Conservation (phyloP, 2,888 invertebrate genomes). For the Cheilosia vulpina region DNA sequence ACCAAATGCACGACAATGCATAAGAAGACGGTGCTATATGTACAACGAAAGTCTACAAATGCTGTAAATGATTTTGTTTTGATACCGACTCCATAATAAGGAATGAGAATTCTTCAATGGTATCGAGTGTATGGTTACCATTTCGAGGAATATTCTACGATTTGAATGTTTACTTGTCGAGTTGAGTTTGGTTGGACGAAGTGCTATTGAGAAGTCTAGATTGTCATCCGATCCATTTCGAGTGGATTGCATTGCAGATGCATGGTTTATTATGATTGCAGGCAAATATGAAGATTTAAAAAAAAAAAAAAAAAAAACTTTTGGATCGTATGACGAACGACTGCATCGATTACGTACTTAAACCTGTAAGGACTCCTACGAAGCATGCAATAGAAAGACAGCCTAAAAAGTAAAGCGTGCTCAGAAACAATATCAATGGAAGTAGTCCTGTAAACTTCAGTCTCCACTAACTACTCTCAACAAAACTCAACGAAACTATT, state of each 20-base stretch:
- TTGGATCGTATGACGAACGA: too few relatives aligned
- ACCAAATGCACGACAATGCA: background rate
- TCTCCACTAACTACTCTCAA: too few relatives aligned
- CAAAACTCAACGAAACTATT: too few relatives aligned
- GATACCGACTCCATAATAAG: slow-evolving; percentile 7
- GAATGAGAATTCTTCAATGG: slow-evolving; percentile 26
- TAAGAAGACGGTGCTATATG: slow-evolving; percentile 14
- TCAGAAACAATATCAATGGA: too few relatives aligned
- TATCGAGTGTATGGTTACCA: slow-evolving; percentile 25
- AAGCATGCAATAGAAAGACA: too few relatives aligned
- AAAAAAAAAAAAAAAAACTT: too few relatives aligned
- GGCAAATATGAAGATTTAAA: background rate
- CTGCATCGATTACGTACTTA: too few relatives aligned
- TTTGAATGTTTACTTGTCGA: slow-evolving; percentile 47
- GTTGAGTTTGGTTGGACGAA: slow-evolving; percentile 12
- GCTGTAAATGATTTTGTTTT: slow-evolving; percentile 9
- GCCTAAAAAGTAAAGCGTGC: too few relatives aligned
- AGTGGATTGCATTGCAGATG: slow-evolving; percentile 38
- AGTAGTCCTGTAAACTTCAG: too few relatives aligned
- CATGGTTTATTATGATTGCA: slow-evolving; percentile 1
- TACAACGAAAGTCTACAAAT: slow-evolving; percentile 12
- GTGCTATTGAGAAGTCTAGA: slow-evolving; percentile 25
- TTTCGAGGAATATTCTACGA: slow-evolving; percentile 19
- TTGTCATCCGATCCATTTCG: slow-evolving; percentile 31
- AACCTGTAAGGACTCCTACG: too few relatives aligned